A percentile compares a stretch with the other conserved stretches of the same genome.
Conservation (phyloP, 2,113 vertebrate species). For the Anser cygnoides region DNA sequence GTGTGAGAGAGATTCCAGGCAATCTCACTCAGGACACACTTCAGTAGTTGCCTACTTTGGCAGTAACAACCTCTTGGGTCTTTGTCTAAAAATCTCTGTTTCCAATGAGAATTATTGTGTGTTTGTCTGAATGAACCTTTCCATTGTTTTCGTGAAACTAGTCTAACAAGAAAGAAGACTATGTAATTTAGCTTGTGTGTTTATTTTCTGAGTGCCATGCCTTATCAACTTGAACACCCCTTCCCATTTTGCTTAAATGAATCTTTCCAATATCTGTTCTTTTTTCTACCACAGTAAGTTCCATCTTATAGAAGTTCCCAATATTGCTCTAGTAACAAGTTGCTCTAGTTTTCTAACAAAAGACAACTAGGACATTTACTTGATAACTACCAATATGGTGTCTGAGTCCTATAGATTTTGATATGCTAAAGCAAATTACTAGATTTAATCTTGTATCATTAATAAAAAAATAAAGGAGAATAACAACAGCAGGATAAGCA, state of each 20-base stretch:
- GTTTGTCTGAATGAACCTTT: not conserved
- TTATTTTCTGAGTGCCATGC: not conserved
- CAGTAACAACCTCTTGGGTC: not conserved
- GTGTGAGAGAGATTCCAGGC: not conserved
- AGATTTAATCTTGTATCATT: not conserved
- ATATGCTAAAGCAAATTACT: not conserved
- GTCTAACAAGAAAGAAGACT: not conserved
- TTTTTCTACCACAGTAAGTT: not conserved
- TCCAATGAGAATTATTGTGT: not conserved
- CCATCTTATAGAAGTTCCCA: not conserved
- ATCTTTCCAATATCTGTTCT: not conserved
- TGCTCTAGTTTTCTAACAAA: not conserved
- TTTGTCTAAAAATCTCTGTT: not conserved
- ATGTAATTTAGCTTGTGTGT: not conserved
- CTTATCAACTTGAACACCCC: not conserved
- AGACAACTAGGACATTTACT: not conserved
- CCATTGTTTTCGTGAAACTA: not conserved
- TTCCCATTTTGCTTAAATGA: not conserved
- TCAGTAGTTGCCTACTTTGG: not conserved
- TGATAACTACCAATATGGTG: not conserved
- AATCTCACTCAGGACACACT: not conserved
- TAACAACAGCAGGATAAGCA: not conserved
- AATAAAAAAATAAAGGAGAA: not conserved
- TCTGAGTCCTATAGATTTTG: not conserved
- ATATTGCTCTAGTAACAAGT: too few relatives aligned